Conservation (phyloP, 2,888 invertebrate species). For the Pyrochroa serraticornis region DNA sequence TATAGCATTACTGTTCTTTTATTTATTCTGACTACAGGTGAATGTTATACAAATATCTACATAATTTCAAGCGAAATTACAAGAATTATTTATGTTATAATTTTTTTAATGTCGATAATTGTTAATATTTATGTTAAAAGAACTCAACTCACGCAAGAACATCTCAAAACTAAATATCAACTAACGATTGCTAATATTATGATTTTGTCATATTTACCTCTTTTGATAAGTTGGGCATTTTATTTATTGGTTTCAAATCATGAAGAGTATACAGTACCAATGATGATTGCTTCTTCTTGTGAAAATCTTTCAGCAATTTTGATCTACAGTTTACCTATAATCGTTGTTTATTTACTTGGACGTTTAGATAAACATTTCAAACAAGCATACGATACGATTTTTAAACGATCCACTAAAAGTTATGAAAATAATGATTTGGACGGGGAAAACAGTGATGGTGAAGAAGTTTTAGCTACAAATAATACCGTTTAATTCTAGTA, state of each 20-base stretch:
- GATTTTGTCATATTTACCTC: not conserved
- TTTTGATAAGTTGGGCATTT: not conserved
- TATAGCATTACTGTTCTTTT: not conserved
- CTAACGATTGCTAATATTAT: not conserved
- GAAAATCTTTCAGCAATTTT: conserved; percentile 15
- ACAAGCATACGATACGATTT: conserved; percentile 32
- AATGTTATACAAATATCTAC: not conserved
- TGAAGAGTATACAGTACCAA: not conserved
- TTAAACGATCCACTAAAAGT: conserved; percentile 24
- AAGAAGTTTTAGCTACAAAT: no score
- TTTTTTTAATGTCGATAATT: not conserved
- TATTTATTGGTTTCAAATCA: not conserved
- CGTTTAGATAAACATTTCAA: conserved; percentile 34
- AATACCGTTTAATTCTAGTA: no score
- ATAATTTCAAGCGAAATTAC: not conserved
- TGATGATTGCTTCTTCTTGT: not conserved
- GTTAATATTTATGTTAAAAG: not conserved
- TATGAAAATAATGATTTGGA: conserved; percentile 33
- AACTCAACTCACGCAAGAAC: not conserved
- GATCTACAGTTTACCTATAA: conserved; percentile 19
- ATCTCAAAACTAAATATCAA: conserved; percentile 4
- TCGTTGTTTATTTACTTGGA: conserved; percentile 30
- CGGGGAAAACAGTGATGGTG: not conserved
- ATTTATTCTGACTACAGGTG: not conserved
- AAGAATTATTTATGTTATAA: not conserved